A percentile compares a stretch with the other conserved stretches of the same genome.
phyloP scores from a whole-genome alignment of 92 coral and sea anemone species.

The Parazoanthus atlanticus region DNA sequence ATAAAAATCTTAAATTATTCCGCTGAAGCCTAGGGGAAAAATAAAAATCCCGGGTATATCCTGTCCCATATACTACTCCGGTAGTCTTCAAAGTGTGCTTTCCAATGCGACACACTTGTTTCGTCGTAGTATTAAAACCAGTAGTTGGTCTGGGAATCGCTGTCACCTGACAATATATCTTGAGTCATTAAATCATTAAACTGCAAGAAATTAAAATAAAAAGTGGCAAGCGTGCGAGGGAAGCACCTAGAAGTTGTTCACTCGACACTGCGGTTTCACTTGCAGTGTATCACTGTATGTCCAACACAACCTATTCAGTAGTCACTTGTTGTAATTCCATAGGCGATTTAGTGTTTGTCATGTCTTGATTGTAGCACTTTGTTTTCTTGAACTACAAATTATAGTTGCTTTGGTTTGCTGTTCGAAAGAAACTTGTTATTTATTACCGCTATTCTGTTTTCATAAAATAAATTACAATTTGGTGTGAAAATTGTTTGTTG shows the following conservation, averaged over 20 bases:
- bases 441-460: neutral
- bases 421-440: neutral
- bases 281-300: too few relatives aligned
- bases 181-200: slow-evolving; percentile 31
- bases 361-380: slow-evolving; percentile 9
- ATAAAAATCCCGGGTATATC: too few relatives aligned
- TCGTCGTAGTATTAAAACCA: slow-evolving; percentile 38
- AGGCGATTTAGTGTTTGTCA: slow-evolving; percentile 1
- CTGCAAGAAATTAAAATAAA: neutral
- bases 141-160: slow-evolving; percentile 14
- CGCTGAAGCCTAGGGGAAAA: too few relatives aligned
- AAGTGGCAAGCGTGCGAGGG: slow-evolving; percentile 31
- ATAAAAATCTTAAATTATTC: too few relatives aligned
- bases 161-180: neutral
- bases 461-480: slow-evolving; percentile 1
- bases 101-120: too few relatives aligned
- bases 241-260: slow-evolving; percentile 7
- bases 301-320: slow-evolving; percentile 5
- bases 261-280: slow-evolving; percentile 4
- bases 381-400: slow-evolving; percentile 20
- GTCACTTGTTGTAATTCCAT: slow-evolving; percentile 4
- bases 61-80: too few relatives aligned
- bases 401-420: slow-evolving; percentile 1
- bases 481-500: slow-evolving; percentile 18
- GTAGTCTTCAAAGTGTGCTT: too few relatives aligned